Percentiles rank a stretch among this genome's conserved stretches.
Conservation (phyloP, 1,140 invertebrate genomes). For the Bombus haemorrhoidalis region DNA sequence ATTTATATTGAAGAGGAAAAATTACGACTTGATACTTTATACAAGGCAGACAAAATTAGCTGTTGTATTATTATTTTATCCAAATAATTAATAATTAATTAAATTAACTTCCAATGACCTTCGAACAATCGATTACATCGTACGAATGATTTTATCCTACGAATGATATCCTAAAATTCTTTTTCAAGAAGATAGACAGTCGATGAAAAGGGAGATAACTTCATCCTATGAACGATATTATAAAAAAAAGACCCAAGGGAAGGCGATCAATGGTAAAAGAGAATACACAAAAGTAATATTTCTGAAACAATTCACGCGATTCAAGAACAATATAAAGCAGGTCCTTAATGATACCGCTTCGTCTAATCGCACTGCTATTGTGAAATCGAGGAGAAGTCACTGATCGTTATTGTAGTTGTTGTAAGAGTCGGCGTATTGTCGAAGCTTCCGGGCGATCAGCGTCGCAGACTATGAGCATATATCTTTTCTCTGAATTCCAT, state of each 20-base stretch:
- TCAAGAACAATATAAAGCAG: not conserved
- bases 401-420: slow-evolving; percentile 78
- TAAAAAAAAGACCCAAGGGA: not conserved
- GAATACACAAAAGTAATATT: not conserved
- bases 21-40: too few species aligned
- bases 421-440: slow-evolving; percentile 80
- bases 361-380: slow-evolving; percentile 49
- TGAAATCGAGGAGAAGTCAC: slow-evolving; percentile 60
- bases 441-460: slow-evolving; percentile 78
- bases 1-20: too few species aligned
- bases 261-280: not conserved
- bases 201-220: too few species aligned
- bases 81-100: too few species aligned
- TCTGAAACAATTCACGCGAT: not conserved
- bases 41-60: too few species aligned
- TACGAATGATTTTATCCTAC: too few species aligned
- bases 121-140: too few species aligned
- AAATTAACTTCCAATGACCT: too few species aligned
- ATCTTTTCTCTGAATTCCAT: slow-evolving; percentile 69
- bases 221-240: not conserved
- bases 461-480: slow-evolving; percentile 80
- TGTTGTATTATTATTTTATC: too few species aligned
- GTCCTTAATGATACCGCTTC: slow-evolving; percentile 18
- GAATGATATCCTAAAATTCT: too few species aligned
- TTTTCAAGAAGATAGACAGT: too few species aligned